Percentiles rank a stretch among this genome's conserved stretches.
Evolutionary conservation across 1,140 invertebrate genomes (phyloP).

Genomic region (Pinna nobilis): DNA sequence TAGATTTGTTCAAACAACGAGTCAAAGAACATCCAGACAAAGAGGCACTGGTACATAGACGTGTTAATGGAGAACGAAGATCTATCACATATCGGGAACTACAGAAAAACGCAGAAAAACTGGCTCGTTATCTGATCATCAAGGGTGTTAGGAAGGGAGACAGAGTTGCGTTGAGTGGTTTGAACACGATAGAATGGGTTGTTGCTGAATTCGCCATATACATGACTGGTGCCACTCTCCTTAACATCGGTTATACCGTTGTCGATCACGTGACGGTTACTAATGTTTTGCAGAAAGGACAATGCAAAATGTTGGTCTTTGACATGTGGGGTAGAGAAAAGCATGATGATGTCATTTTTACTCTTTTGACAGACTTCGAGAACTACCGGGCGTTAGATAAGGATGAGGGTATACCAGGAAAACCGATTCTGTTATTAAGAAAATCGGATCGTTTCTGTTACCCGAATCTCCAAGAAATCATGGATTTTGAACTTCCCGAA

Average conservation of each 20-base stretch:
- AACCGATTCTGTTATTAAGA: background rate
- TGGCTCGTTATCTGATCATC: constrained; percentile 10
- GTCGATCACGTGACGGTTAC: background rate
- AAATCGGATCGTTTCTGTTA: background rate
- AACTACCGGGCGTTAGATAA: background rate
- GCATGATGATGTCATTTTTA: constrained; percentile 1
- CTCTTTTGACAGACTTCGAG: background rate
- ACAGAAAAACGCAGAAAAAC: background rate
- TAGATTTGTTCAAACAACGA: no score
- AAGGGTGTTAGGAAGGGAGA: constrained; percentile 21
- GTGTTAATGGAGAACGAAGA: constrained; percentile 1
- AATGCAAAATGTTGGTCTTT: constrained; percentile 15
- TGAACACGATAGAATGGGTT: constrained; percentile 29
- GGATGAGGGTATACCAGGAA: background rate
- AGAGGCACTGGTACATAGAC: constrained; percentile 13
- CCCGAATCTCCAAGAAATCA: constrained; percentile 11
- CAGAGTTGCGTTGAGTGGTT: constrained; percentile 16
- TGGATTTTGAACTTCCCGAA: background rate
- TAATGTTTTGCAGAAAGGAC: constrained; percentile 3
- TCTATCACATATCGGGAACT: constrained; percentile 20
- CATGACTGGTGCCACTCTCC: constrained; percentile 1
- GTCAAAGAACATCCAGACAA: constrained; percentile 18
- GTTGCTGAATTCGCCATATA: constrained; percentile 15
- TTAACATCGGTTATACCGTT: constrained; percentile 14
- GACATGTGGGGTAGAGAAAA: constrained; percentile 3